A percentile compares a stretch with the other conserved stretches of the same genome.
These are phyloP conservation scores for Scaptomyza montana DNA, from an alignment of 1,140 invertebrate species.

Conservation along the genomic window DNA sequence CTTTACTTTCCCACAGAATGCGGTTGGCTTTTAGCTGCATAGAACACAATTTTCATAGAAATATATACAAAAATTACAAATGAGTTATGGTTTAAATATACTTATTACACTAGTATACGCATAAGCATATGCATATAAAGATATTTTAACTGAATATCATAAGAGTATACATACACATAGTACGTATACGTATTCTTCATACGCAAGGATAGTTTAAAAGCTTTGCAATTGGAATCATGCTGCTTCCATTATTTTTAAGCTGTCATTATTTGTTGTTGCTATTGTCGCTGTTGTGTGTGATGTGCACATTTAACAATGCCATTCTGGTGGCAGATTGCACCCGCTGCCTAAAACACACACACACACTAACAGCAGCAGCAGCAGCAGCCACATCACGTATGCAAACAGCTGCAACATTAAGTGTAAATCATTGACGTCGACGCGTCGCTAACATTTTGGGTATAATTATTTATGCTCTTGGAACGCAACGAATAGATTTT, in stretches of 20 bases:
- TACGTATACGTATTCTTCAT: background rate
- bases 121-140: background rate
- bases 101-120: background rate
- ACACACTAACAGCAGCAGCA: background rate
- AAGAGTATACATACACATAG: constrained; percentile 19
- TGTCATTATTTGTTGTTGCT: constrained; percentile 5
- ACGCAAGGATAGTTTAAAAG: constrained; percentile 19
- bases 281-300: constrained; percentile 6
- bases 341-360: background rate
- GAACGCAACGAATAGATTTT: background rate
- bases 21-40: constrained; percentile 85
- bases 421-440: constrained; percentile 10
- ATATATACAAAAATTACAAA: background rate
- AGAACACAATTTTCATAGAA: constrained; percentile 10
- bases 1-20: constrained; percentile 85
- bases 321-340: background rate
- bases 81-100: constrained; percentile 12
- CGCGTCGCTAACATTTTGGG: constrained; percentile 12
- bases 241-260: constrained; percentile 32
- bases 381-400: background rate
- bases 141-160: constrained; percentile 11
- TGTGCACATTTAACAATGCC: constrained; percentile 25
- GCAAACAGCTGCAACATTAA: constrained; percentile 37
- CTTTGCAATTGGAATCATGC: constrained; percentile 8
- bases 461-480: constrained; percentile 23